A percentile compares a stretch with the other conserved stretches of the same genome.
phyloP scores from a whole-genome alignment of 2,113 vertebrate species.

The Tor tambroides region DNA sequence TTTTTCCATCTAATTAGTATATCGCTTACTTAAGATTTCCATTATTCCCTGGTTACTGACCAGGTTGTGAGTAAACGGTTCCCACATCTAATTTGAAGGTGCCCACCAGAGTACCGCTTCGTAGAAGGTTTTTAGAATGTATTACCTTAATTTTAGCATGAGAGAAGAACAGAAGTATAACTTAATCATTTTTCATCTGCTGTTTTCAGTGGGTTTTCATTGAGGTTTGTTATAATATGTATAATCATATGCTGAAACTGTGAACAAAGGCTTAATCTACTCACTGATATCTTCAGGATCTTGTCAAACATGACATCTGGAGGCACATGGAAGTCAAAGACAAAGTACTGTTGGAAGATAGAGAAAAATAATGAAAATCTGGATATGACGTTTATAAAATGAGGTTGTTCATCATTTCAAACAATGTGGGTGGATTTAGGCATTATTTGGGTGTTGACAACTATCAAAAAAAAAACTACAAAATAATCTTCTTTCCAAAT shows the following conservation, averaged over 20 bases:
- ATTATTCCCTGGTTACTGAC: conserved; percentile 65
- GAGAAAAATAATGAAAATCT: not conserved
- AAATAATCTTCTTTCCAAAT: not conserved
- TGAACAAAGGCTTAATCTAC: conserved; percentile 58
- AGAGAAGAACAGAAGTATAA: not conserved
- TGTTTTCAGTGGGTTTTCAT: not conserved
- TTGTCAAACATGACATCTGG: conserved; percentile 99
- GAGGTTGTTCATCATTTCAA: not conserved
- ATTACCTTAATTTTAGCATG: conserved; percentile 82
- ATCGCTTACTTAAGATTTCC: not conserved
- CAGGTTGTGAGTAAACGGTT: conserved; percentile 89
- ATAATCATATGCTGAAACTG: too few relatives aligned
- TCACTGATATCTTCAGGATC: conserved; percentile 96
- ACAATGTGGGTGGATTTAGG: not conserved
- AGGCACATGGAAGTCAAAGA: conserved; percentile 95
- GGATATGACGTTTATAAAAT: not conserved
- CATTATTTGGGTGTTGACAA: not conserved
- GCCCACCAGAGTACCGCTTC: conserved; percentile 93
- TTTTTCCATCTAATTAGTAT: not conserved
- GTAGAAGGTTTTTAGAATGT: conserved; percentile 96
- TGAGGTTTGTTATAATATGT: too few relatives aligned
- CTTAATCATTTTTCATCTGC: not conserved
- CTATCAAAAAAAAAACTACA: not conserved
- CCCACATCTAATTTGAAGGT: conserved; percentile 95
- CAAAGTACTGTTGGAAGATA: conserved; percentile 61